Evolutionary conservation across 2,113 vertebrate genomes (phyloP), one percentile per base, ranked within the genome.

Genomic region (Ancistrus triradiatus): DNA sequence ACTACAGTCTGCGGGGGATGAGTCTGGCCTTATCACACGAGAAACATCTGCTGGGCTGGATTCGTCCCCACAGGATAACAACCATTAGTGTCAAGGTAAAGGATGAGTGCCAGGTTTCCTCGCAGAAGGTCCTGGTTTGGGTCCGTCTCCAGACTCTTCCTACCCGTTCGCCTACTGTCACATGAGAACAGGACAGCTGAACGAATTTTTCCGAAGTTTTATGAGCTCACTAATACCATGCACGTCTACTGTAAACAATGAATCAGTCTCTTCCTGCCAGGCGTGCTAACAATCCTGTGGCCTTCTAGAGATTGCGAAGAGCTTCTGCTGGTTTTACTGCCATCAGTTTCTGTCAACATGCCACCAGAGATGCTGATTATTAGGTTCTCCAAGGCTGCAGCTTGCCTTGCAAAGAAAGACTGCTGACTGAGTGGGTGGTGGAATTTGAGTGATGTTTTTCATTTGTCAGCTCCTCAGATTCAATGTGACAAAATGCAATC

Each of bases 31-130:
- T 61, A 74, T 74, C 71, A 42, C 18, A 24, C 28, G 28, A 10
- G 40, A 70, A 74, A 74, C 72, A 74, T 74, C 72, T 74, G 72
- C 67, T 66, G 2, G 46, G 21, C 24, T 3, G 25, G 35, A 51
- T 46, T 13, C 19, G 8, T 63, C 19, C 38, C 51, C 40, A 55
- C 46, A 47, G 67, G 71, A 64, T 43, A 64, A 64, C 55, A 42
- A 68, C 52, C 58, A 58, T 53, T 47, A 60, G 24, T 48, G 71
- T 65, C 40, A 43, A 63, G 44, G 37, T 59, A 43, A 59, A 57
- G 31, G 42, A 50, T 50, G 51, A 63, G 21, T 0, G 53, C 35
- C 25, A 55, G 43, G 35, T 19, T 57, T 28, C 57, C 15, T 11
- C 63, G 55, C 53, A 49, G 56, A 38, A 47, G 57, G 64, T 68